Base-by-base conservation (phyloP, 2,113 vertebrate species). In the Melanerpes aurifrons region DNA sequence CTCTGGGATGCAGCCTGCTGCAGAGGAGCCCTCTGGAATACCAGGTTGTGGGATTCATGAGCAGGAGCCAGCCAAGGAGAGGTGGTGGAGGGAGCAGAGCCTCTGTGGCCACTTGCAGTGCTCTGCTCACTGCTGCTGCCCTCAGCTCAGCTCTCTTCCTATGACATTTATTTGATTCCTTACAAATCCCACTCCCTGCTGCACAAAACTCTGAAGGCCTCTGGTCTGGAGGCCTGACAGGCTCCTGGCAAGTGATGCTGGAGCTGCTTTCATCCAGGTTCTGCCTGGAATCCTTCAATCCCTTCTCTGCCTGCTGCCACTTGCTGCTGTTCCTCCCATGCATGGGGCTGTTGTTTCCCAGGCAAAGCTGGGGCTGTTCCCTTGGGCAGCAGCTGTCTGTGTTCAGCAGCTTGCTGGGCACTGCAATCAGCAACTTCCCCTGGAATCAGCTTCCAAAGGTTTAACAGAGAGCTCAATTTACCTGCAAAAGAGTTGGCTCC, bases 231-330 rank as follows among this genome's bases (percentile, higher is more conserved):
- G 16, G 48, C 61, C 32, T 80, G 61, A 40, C 6, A 5, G 20
- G 9, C 20, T 11, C 59, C 64, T 73, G 40, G 35, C 15, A 66
- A 63, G 66, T 17, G 6, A 15, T 85, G 75, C 37, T 32, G 50
- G 37, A 11, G 24, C 57, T 72, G 31, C 68, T 90, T 64, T 50
- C 48, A 63, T n/a, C 7, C 31, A 2, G 5, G 8, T 58, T 75
- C 75, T 76, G 40, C 19, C 48, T 82, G 26, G 32, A 0, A 0
- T 10, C 82, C 1, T 3, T 1, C 0, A 13, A 50, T 64, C 26
- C 0, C 0, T 59, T 28, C 9, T 3, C 10, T 92, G n/a, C 66
- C 54, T 75, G 58, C 50, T 87, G 78, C 71, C 10, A 2, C 43
- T 76, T 85, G 71, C 28, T 80, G 50, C 54, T 58, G 17, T 47